Evolutionary conservation across 1,140 invertebrate species (phyloP), one percentile per base, ranked within the genome.

Genomic region (Diuraphis noxia): DNA sequence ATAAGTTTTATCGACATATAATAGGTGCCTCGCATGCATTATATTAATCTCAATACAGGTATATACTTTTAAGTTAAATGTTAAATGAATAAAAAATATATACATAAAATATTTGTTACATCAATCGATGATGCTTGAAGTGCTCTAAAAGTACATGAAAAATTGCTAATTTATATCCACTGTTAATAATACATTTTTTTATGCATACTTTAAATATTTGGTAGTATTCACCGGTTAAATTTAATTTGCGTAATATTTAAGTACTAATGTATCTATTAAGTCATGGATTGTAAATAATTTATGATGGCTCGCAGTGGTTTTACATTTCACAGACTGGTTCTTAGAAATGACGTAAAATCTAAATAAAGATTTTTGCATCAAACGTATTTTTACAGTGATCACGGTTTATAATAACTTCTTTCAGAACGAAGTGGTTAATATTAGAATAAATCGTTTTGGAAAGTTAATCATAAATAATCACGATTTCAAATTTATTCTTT

Each of bases 211-310:
- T 34, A 2, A 85, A 85, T n/a, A 85, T 85, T 85, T 34, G 36
- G 79, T 81, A 41, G n/a, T n/a, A 84, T n/a, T 13, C 30, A 84
- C 40, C 6, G 30, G 30, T 46, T n/a, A 40, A 84, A 88, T 13
- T 88, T 72, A 88, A 88, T 88, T 88, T 88, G 52, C 56, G 87
- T 88, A 88, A 88, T 77, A 88, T 88, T 88, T 43, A 88, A 88
- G 38, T 40, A 43, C 77, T 88, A 88, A 56, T 88, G 56, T 88
- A 38, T 72, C 87, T 88, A 88, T 88, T 88, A 77, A 63, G 56
- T 43, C 52, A 13, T 41, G 87, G 38, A 88, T 40, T 63, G n/a
- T 88, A 40, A 63, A 41, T 88, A 88, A 88, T 88, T 72, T 88
- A 88, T 88, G 63, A 88, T 63, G 30, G 36, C 36, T 56, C 2